Evolutionary conservation across 2,113 vertebrate genomes (phyloP).

Genomic region (Reinhardtius hippoglossoides): DNA sequence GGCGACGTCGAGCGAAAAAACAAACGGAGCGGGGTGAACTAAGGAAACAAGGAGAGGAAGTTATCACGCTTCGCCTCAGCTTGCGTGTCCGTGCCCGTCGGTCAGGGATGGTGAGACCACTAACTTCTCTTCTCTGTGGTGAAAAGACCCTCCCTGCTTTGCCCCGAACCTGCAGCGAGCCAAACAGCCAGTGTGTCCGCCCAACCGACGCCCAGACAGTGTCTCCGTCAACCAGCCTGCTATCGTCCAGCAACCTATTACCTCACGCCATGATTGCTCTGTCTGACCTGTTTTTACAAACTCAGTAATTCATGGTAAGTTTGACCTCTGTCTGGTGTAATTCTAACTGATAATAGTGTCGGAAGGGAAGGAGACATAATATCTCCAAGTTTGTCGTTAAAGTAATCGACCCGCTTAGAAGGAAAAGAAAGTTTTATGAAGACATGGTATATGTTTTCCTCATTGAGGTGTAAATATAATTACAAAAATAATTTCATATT

Average conservation of each 20-base stretch:
- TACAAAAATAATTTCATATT: too few relatives aligned
- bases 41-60: constrained; percentile 38
- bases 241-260: constrained; percentile 71
- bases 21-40: constrained; percentile 17
- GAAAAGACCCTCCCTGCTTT: constrained; percentile 51
- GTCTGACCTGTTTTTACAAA: constrained; percentile 74
- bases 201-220: constrained; percentile 49
- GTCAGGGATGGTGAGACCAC: constrained; percentile 83
- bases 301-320: constrained; percentile 85
- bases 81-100: constrained; percentile 38
- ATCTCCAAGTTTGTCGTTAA: background rate
- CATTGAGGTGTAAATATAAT: too few relatives aligned
- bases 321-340: background rate
- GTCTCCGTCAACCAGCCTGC: constrained; percentile 55
- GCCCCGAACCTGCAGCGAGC: constrained; percentile 37
- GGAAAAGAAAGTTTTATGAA: too few relatives aligned
- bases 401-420: too few relatives aligned
- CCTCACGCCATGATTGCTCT: constrained; percentile 81
- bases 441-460: too few relatives aligned
- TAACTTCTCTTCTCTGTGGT: constrained; percentile 55
- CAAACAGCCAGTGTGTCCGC: constrained; percentile 30
- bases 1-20: constrained; percentile 29
- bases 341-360: background rate
- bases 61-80: constrained; percentile 40
- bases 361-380: background rate